phyloP scores from a whole-genome alignment of 2,113 vertebrate genomes.

The Tretioscincus oriximinensis region DNA sequence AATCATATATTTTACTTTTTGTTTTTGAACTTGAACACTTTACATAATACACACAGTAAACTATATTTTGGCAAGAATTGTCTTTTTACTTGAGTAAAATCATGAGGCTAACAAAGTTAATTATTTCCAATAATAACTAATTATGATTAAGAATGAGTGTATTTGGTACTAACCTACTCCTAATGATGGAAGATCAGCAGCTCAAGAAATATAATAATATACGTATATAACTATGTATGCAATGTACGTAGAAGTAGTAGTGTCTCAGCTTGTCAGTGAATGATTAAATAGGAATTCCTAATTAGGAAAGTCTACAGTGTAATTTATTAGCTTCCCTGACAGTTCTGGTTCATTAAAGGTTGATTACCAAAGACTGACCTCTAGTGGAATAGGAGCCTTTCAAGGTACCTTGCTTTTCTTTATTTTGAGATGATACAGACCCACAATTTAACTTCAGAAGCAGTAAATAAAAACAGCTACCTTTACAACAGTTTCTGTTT shows the following conservation, averaged over 20 bases:
- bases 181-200: slow-evolving; percentile 84
- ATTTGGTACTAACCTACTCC: slow-evolving; percentile 81
- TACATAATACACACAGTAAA: background rate
- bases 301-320: slow-evolving; percentile 85
- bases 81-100: slow-evolving; percentile 64
- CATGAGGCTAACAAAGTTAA: slow-evolving; percentile 80
- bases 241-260: slow-evolving; percentile 75
- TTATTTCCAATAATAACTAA: slow-evolving; percentile 92
- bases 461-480: slow-evolving; percentile 32
- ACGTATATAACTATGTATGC: slow-evolving; percentile 88
- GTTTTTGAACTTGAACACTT: background rate
- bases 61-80: slow-evolving; percentile 16
- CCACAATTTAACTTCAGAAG: slow-evolving; percentile 11
- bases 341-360: slow-evolving; percentile 90
- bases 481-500: slow-evolving; percentile 22
- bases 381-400: slow-evolving; percentile 77
- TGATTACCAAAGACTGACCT: slow-evolving; percentile 92
- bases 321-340: slow-evolving; percentile 89
- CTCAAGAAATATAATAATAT: slow-evolving; percentile 81
- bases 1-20: background rate
- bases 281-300: slow-evolving; percentile 97
- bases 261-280: slow-evolving; percentile 88
- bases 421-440: slow-evolving; percentile 10
- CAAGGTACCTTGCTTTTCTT: slow-evolving; percentile 34
- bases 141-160: slow-evolving; percentile 89